Base-by-base conservation (phyloP, 2,888 invertebrate genomes). In the Nomada fabriciana region DNA sequence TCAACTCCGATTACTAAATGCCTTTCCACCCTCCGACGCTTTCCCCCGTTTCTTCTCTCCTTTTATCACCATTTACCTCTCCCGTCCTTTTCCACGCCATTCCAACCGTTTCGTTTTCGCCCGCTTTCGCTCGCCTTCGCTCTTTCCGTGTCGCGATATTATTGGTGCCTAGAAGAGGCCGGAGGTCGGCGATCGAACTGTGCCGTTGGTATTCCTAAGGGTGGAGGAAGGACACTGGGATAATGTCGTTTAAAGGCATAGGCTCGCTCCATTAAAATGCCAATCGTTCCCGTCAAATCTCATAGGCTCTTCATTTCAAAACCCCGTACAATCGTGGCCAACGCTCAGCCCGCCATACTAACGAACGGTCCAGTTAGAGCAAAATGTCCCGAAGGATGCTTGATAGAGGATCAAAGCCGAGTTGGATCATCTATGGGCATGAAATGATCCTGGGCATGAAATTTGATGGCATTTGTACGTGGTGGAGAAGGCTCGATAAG, bases 1-100 rank as follows among this genome's bases (percentile, higher is more conserved):
- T 86, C 76, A 82, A 76, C 76, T 87, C 82, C 88, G 89, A 90
- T 90, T 90, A 90, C 87, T 83, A 88, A 89, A 90, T 90, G 80
- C 89, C 90, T 87, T 80, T 43, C 72, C 42, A 43, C 47, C 29
- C 65, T 82, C 75, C 59, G 50, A 68, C 47, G 47, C 55, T 18
- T n/a, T 50, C 72, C 9, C 50, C 11, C 72, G 36, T 60, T 60
- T 65, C 50, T 60, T 52, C 60, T 52, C 23, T n/a, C 15, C 20
- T 60, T 20, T 68, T 68, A 55, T 69, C 68, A 7, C 5, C 67
- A 13, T 50, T 53, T 23, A 5, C 15, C 2, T 20, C 42, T n/a
- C 13, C 23, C 42, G 5, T 43, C 18, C 57, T 55, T 59, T 60
- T 29, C n/a, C 57, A 57, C 52, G 3, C 57, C 55, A 61, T 77